Percentiles rank a stretch among this genome's conserved stretches.
Evolutionary conservation across 1,140 invertebrate genomes (phyloP).

Genomic region (Drosophila aff.): DNA sequence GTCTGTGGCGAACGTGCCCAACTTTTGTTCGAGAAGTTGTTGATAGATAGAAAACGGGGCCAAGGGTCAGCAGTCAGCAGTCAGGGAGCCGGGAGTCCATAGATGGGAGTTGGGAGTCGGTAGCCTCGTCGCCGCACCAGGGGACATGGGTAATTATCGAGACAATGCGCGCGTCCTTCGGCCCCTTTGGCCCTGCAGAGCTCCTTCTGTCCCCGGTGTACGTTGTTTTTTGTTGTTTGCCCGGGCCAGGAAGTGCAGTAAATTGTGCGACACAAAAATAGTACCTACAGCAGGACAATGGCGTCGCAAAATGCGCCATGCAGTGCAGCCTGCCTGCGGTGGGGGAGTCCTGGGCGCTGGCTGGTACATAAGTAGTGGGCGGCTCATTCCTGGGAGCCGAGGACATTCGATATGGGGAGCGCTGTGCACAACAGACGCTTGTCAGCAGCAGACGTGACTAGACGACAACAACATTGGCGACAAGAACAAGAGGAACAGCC

Average conservation of each 20-base stretch:
- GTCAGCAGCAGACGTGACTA: conserved; percentile 76
- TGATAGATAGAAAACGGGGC: conserved; percentile 65
- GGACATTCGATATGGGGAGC: conserved; percentile 71
- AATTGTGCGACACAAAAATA: conserved; percentile 80
- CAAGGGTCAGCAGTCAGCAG: conserved; percentile 53
- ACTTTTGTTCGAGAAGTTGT: conserved; percentile 66
- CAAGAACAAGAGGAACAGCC: conserved; percentile 30
- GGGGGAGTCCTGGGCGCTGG: background rate
- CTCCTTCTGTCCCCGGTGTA: conserved; percentile 35
- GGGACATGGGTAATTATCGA: conserved; percentile 79
- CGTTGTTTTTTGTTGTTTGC: conserved; percentile 53
- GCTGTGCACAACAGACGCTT: conserved; percentile 71
- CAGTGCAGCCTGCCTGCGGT: conserved; percentile 40
- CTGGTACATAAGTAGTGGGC: conserved; percentile 5
- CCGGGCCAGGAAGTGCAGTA: conserved; percentile 71
- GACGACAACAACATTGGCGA: conserved; percentile 58
- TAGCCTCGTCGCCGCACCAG: conserved; percentile 38
- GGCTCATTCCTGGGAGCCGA: conserved; percentile 18
- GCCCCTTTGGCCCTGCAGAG: conserved; percentile 2
- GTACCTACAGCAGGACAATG: conserved; percentile 73
- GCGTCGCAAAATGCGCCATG: conserved; percentile 76
- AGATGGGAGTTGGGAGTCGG: conserved; percentile 17
- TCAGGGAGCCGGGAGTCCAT: conserved; percentile 1
- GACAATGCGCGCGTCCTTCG: conserved; percentile 57
- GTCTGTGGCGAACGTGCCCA: conserved; percentile 53